These are phyloP conservation scores for Ascaphus truei DNA, from an alignment of 2,113 vertebrate genomes.

Conservation along the genomic window DNA sequence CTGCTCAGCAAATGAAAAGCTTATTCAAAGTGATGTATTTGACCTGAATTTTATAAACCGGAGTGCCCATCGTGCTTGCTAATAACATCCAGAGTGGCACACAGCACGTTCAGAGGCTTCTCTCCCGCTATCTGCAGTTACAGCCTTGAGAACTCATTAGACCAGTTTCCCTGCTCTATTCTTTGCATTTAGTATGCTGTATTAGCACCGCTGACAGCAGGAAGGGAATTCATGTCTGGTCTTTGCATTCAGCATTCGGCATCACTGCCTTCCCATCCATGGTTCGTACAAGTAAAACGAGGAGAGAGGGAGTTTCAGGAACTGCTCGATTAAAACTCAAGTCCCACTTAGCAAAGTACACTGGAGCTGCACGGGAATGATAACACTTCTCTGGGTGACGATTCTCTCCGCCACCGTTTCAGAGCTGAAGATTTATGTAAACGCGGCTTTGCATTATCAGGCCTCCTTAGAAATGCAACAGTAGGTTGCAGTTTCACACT, in stretches of 20 bases:
- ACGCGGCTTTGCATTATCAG: too few species aligned
- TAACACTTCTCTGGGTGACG: too few species aligned
- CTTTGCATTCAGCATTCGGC: slow-evolving; percentile 37
- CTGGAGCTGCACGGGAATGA: not conserved
- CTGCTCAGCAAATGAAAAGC: not conserved
- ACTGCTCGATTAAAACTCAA: not conserved
- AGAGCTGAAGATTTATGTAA: too few species aligned
- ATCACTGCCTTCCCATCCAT: not conserved
- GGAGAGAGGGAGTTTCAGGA: not conserved
- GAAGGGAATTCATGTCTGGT: slow-evolving; percentile 41
- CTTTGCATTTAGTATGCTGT: slow-evolving; percentile 26
- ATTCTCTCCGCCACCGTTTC: too few species aligned
- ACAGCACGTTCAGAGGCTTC: not conserved
- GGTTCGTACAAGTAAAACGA: not conserved
- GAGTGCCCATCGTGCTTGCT: not conserved
- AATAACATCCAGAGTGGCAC: not conserved
- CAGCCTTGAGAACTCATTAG: slow-evolving; percentile 43
- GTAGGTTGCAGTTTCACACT: too few species aligned
- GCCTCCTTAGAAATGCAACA: too few species aligned
- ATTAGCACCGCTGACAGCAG: slow-evolving; percentile 39
- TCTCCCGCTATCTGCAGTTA: slow-evolving; percentile 23
- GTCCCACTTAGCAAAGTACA: not conserved
- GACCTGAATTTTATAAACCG: not conserved
- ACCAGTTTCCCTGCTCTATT: slow-evolving; percentile 49
- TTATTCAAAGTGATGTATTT: slow-evolving; percentile 1